phyloP scores from a whole-genome alignment of 2,888 invertebrate genomes.

The Sinelater perroti region DNA sequence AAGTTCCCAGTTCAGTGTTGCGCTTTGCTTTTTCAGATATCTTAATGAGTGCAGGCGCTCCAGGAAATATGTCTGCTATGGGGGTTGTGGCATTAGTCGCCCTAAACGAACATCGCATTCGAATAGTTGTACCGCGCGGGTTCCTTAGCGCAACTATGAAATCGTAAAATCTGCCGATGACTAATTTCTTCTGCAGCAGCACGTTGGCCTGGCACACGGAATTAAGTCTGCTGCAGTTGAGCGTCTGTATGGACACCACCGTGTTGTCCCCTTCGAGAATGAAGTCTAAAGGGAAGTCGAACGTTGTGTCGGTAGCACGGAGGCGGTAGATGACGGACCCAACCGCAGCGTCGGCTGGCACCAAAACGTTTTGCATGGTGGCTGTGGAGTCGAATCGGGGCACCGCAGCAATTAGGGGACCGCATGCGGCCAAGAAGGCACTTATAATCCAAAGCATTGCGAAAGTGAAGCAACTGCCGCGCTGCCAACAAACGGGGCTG shows the following conservation, averaged over 20 bases:
- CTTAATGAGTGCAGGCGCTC: slow-evolving; percentile 65
- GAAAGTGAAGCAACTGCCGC: slow-evolving; percentile 2
- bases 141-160: slow-evolving; percentile 73
- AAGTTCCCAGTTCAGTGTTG: slow-evolving; percentile 83
- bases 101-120: slow-evolving; percentile 42
- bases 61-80: slow-evolving; percentile 83
- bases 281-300: slow-evolving; percentile 86
- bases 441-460: slow-evolving; percentile 47
- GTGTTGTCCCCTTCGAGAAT: slow-evolving; percentile 79
- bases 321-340: slow-evolving; percentile 88
- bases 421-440: slow-evolving; percentile 36
- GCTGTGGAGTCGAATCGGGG: slow-evolving; percentile 87
- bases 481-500: background rate
- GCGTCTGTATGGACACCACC: slow-evolving; percentile 79
- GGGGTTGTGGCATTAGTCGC: slow-evolving; percentile 87
- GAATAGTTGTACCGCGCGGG: slow-evolving; percentile 69
- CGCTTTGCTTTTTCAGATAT: slow-evolving; percentile 60
- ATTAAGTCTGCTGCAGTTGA: slow-evolving; percentile 87
- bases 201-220: slow-evolving; percentile 91
- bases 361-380: slow-evolving; percentile 81
- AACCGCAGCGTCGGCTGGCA: slow-evolving; percentile 84
- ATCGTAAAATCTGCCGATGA: slow-evolving; percentile 85
- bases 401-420: slow-evolving; percentile 66
- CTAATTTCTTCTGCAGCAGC: slow-evolving; percentile 77
- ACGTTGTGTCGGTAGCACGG: slow-evolving; percentile 86